Conservation (phyloP, 2,888 invertebrate species). For the Trachelus troglodyta region DNA sequence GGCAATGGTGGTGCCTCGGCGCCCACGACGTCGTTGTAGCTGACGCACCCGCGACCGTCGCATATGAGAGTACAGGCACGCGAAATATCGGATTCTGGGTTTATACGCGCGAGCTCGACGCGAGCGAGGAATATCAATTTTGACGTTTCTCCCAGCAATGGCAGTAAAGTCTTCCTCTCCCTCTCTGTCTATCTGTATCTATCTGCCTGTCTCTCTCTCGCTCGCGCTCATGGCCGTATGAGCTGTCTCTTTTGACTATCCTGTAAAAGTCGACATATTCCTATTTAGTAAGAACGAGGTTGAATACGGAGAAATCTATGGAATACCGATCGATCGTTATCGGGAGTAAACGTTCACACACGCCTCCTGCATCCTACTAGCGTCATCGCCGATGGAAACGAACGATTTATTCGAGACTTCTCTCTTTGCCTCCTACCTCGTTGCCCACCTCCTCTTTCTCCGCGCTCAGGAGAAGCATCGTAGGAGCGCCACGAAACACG, state of each 20-base stretch:
- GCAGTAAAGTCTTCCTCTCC: slow-evolving; percentile 6
- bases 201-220: not conserved
- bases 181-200: slow-evolving; percentile 21
- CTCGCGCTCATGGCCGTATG: not conserved
- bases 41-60: slow-evolving; percentile 3
- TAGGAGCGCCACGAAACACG: not conserved
- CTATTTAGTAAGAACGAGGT: slow-evolving; percentile 58
- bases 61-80: slow-evolving; percentile 37
- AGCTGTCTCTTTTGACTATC: slow-evolving; percentile 22
- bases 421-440: slow-evolving; percentile 5
- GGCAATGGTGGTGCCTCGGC: not conserved
- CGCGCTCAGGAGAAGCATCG: not conserved
- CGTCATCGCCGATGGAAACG: not conserved
- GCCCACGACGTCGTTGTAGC: not conserved
- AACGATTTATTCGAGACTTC: slow-evolving; percentile 16
- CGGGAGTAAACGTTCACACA: slow-evolving; percentile 15
- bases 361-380: not conserved
- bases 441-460: not conserved
- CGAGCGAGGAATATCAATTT: slow-evolving; percentile 63
- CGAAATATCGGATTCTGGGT: slow-evolving; percentile 60
- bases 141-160: slow-evolving; percentile 47
- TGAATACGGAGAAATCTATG: slow-evolving; percentile 55
- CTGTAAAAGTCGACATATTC: slow-evolving; percentile 57
- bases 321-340: slow-evolving; percentile 60
- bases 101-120: slow-evolving; percentile 50